Base-by-base conservation (phyloP, 1,140 invertebrate genomes). In the Ceratina japonica region DNA sequence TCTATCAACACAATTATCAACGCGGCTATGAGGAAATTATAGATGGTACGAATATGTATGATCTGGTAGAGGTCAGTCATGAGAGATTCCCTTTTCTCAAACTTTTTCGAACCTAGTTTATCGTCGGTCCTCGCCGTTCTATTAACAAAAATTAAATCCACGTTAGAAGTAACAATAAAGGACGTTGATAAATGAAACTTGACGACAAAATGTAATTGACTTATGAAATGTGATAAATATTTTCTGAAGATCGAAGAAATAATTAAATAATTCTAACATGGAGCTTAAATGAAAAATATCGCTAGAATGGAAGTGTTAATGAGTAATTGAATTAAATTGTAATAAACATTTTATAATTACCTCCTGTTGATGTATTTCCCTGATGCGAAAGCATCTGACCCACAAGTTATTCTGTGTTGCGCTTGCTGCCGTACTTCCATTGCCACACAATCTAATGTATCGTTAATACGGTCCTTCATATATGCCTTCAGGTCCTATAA, bases 11-110 rank as follows among this genome's bases (percentile, higher is more conserved):
- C 93, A 62, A 97, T 93, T 61, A 97, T 93, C 27, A 98, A 93
- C 81, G 96, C 95, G 59, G 95, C 95, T n/a, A 96, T 93, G 91
- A 97, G 97, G 68, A 98, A 95, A 91, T 98, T 95, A 89, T 97
- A 96, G 73, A 98, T 95, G 0, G 96, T 96, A 86, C 93, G 93
- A 78, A 98, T 95, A 90, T 98, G 97, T 74, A 95, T 94, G 73
- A 96, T 95, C 88, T 97, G 93, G 84, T 97, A 94, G 44, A 98
- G 92, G 49, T 96, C 95, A 2, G 96, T 98, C 75, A 97, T 91
- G 20, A 96, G 91, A 0, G 97, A 97, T 86, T 96, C 94, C 71
- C 97, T 92, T 16, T 92, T 85, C 8, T 94, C 86, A 89, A 97
- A 98, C 70, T 95, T 93, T 89, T 95, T 96, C 27, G 95, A 94